Evolutionary conservation across 1,140 invertebrate species (phyloP).

Genomic region (Saxidomus purpurata): DNA sequence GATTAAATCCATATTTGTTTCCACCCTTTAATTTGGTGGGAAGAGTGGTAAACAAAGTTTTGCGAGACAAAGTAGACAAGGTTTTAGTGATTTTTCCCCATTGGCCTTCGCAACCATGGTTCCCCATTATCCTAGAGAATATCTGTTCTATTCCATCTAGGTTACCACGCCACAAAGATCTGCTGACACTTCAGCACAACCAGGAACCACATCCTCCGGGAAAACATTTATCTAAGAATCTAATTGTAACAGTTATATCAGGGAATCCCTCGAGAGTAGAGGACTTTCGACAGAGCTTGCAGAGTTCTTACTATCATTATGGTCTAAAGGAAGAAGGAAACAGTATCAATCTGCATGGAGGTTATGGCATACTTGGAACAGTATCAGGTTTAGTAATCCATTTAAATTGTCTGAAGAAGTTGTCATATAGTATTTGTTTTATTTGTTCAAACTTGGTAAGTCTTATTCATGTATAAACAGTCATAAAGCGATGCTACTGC

Average conservation of each 20-base stretch:
- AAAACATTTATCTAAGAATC: conserved; percentile 32
- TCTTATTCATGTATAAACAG: too few relatives aligned
- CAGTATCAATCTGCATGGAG: conserved; percentile 58
- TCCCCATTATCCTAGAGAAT: conserved; percentile 21
- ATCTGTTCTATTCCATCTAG: conserved; percentile 43
- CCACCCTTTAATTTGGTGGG: conserved; percentile 29
- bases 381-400: conserved; percentile 40
- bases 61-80: conserved; percentile 1
- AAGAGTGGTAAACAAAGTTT: neutral
- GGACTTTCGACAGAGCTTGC: conserved; percentile 6
- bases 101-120: conserved; percentile 13
- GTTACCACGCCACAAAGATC: conserved; percentile 41
- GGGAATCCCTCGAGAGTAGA: conserved; percentile 13
- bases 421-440: conserved; percentile 38
- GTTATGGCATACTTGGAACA: conserved; percentile 59
- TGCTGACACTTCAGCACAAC: too few relatives aligned
- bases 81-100: neutral
- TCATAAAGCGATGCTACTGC: conserved; percentile 43
- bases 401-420: conserved; percentile 21
- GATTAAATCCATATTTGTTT: conserved; percentile 28
- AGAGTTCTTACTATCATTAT: conserved; percentile 31
- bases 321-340: conserved; percentile 48
- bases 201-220: too few relatives aligned
- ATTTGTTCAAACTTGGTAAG: neutral
- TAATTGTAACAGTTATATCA: conserved; percentile 14